Evolutionary conservation across 2,113 vertebrate species (phyloP).

Genomic region (Sylvia atricapilla): DNA sequence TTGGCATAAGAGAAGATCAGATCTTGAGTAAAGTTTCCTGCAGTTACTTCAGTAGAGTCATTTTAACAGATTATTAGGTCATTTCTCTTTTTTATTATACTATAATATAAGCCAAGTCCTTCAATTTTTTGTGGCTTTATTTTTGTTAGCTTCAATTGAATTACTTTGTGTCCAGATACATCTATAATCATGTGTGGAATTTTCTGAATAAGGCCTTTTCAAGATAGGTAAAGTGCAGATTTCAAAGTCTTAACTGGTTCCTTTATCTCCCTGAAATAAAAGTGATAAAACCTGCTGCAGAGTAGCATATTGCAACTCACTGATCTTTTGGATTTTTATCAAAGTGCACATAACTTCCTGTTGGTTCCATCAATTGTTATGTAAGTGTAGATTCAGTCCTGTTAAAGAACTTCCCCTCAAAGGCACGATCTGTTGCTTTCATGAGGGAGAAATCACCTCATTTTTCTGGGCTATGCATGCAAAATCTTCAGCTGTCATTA

Average conservation of each 20-base stretch:
- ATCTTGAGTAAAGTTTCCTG: not conserved
- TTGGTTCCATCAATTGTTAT: not conserved
- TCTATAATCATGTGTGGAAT: not conserved
- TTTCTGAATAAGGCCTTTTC: not conserved
- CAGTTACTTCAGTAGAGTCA: not conserved
- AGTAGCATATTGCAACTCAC: not conserved
- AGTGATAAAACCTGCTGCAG: not conserved
- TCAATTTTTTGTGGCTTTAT: not conserved
- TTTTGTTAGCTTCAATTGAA: not conserved
- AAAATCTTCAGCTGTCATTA: not conserved
- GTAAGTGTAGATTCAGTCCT: not conserved
- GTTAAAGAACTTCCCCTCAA: not conserved
- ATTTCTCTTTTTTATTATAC: not conserved
- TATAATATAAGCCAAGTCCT: not conserved
- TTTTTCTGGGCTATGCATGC: not conserved
- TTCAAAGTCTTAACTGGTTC: not conserved
- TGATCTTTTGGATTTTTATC: not conserved
- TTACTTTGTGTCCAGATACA: not conserved
- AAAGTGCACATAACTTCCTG: not conserved
- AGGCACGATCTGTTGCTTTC: not conserved
- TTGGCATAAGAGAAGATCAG: not conserved
- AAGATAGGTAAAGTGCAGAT: not conserved
- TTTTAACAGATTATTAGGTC: not conserved
- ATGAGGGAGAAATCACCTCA: not conserved
- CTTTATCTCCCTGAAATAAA: conserved; percentile 2